Base-by-base conservation (phyloP, 2,888 invertebrate species). In the Tanypteryx hageni region DNA sequence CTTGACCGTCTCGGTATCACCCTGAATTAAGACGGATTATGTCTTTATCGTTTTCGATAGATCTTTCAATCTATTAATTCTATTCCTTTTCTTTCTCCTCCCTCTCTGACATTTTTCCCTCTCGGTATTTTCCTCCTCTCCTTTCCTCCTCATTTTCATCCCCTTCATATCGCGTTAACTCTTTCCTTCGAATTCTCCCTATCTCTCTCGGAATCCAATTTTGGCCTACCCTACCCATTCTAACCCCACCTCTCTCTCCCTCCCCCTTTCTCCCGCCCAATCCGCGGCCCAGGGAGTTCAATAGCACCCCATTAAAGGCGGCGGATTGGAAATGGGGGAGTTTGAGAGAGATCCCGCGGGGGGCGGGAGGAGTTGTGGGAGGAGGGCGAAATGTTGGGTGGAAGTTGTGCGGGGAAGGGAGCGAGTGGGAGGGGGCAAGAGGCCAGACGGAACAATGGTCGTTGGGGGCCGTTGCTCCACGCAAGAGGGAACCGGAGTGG, bases 401-500 rank as follows among this genome's bases (percentile, higher is more conserved):
- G 57, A 8, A 44, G 82, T 10, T 13, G 31, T 16, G n/a, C 16
- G 4, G 64, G n/a, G 64, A n/a, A 64, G 13, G 82, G 44, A 31
- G 82, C 14, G 31, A 31, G 31, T 14, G 22, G 27, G 82, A 31
- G 44, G 27, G 56, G 56, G 31, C 56, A n/a, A n/a, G 83, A 83
- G 68, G 89, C 89, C 89, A 89, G 89, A 89, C 89, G 89, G 89
- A 89, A 89, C 89, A 89, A 89, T 89, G 89, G 64, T 89, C 89
- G 68, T 44, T 68, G 89, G 89, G 89, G 89, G 89, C 89, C 89
- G 89, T 68, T 89, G 89, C 89, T 64, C 89, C 89, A 89, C 64
- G 61, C 86, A 59, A 86, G 57, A 31, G 61, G 44, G 64, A 89
- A 27, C 76, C 22, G 31, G 86, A 86, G 59, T 27, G 59, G 27